These are phyloP conservation scores for Pantala flavescens DNA, from an alignment of 1,140 invertebrate genomes.

Conservation along the genomic window DNA sequence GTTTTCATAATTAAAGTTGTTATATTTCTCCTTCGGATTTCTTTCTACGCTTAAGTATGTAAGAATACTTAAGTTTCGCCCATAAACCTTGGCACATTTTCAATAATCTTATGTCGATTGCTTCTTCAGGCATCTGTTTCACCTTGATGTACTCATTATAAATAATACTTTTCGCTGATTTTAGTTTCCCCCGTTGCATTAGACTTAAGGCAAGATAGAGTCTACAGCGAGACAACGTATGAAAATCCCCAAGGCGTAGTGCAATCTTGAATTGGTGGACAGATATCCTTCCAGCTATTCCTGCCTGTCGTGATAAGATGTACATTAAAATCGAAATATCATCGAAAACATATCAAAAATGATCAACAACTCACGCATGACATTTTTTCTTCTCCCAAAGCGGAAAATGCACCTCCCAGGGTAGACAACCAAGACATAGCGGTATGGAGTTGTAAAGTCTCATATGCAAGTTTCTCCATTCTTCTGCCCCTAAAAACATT, in stretches of 20 bases:
- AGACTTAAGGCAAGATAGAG: slow-evolving; percentile 79
- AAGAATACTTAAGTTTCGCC: slow-evolving; percentile 60
- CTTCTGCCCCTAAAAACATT: slow-evolving; percentile 31
- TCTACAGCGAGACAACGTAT: slow-evolving; percentile 62
- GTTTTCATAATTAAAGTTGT: too few species aligned
- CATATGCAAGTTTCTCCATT: slow-evolving; percentile 38
- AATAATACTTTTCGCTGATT: slow-evolving; percentile 53
- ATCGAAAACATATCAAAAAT: slow-evolving; percentile 11
- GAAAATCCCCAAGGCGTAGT: slow-evolving; percentile 65
- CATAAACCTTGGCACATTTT: slow-evolving; percentile 79
- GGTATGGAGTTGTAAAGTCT: slow-evolving; percentile 67
- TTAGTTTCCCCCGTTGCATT: slow-evolving; percentile 63
- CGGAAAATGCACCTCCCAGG: slow-evolving; percentile 86
- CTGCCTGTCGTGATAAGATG: slow-evolving; percentile 47
- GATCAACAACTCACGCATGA: slow-evolving; percentile 55
- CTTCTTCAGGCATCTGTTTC: slow-evolving; percentile 29
- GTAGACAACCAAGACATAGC: slow-evolving; percentile 92
- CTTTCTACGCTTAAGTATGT: slow-evolving; percentile 19
- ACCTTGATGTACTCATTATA: slow-evolving; percentile 49
- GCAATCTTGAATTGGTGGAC: slow-evolving; percentile 69
- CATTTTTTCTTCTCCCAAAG: slow-evolving; percentile 73
- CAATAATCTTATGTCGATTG: slow-evolving; percentile 48
- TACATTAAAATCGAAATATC: slow-evolving; percentile 11
- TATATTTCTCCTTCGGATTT: too few species aligned
- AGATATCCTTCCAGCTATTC: slow-evolving; percentile 78